Evolutionary conservation across 2,113 vertebrate species (phyloP), one percentile per base, ranked within the genome.

Genomic region (Clarias macrocephalus): DNA sequence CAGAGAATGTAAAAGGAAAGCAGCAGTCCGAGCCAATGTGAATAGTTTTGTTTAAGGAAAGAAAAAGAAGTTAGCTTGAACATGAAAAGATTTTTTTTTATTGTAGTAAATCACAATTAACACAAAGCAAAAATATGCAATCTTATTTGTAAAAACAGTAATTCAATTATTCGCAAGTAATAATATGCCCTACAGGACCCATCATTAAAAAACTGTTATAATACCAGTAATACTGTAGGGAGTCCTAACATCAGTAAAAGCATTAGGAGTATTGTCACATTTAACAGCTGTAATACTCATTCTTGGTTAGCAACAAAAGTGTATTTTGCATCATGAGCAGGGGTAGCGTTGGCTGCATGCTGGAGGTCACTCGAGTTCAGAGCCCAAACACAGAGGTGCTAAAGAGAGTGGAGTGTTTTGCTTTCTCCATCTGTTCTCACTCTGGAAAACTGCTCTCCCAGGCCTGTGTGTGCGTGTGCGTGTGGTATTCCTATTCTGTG

Each of bases 341-440:
- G 66, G 54, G 10, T 16, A 82, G 56, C 10, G 37, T 70, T 62
- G 52, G 66, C 85, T 52, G 37, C 79, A 62, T 57, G 66, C 56
- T 52, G 68, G 37, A 73, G 79, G 85, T 87, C 80, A 80, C 79
- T 65, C 9, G 65, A 86, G 85, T 87, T 87, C 85, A 87, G 85
- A 87, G 79, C 80, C 82, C 79, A 72, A 86, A 86, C 85, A 86
- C 85, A 86, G 85, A 86, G 79, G 85, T 60, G 65, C 85, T 87
- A 72, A 57, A 87, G 79, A 86, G 77, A 52, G 5, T 56, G 12
- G 84, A 82, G 79, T 72, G 65, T 59, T 82, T 81, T 81, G 63
- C 48, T 86, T 85, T 68, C 76, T 52, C 80, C 85, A 87, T 87
- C 85, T 87, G 85, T 87, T 87, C 79, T 87, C 85, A 73, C 85